Evolutionary conservation across 1,140 invertebrate species (phyloP).

Genomic region (Brachionus sp.): DNA sequence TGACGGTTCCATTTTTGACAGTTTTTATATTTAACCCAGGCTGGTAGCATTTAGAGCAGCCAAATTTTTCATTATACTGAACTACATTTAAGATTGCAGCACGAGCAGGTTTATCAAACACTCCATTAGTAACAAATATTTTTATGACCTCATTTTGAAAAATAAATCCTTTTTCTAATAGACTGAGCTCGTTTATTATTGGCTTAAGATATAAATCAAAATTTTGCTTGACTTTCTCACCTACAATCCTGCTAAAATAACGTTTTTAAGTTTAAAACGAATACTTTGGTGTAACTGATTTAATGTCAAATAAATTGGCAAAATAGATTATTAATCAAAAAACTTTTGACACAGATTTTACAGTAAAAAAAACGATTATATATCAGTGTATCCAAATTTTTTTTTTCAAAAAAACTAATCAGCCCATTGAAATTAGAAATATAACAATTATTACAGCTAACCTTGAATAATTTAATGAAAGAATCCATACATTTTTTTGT

Average conservation of each 20-base stretch:
- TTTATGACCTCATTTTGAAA: background rate
- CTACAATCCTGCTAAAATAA: background rate
- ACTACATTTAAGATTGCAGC: background rate
- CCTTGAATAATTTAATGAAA: background rate
- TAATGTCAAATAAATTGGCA: conserved; percentile 2
- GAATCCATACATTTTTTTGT: background rate
- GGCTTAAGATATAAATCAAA: background rate
- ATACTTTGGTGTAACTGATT: background rate
- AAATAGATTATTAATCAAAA: conserved; percentile 18
- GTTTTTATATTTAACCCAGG: background rate
- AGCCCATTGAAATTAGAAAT: background rate
- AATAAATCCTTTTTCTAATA: background rate
- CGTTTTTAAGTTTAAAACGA: conserved; percentile 2
- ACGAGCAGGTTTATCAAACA: conserved; percentile 15
- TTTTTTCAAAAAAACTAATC: background rate
- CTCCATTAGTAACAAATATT: background rate
- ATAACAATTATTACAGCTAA: background rate
- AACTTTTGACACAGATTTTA: background rate
- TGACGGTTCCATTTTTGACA: background rate
- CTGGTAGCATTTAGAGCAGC: conserved; percentile 5
- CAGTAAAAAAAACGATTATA: background rate
- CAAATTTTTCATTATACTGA: background rate
- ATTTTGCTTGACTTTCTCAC: background rate
- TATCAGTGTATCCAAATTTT: background rate
- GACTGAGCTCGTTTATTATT: background rate